Conservation (phyloP, 2,113 vertebrate species). For the Aptenodytes forsteri region DNA sequence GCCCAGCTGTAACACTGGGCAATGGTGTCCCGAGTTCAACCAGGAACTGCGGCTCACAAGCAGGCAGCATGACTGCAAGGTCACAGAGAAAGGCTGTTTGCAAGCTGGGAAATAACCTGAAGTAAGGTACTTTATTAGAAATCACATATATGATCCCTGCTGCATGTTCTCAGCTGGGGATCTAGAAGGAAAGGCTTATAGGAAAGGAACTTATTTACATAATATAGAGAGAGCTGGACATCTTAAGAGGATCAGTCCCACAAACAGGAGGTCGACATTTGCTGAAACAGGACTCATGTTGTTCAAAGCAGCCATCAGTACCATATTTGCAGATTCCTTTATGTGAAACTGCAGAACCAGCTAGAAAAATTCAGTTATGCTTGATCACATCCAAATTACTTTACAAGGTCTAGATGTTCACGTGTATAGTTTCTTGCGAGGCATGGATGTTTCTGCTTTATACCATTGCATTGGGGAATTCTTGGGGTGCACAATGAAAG, state of each 20-base stretch:
- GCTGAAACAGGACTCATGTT: neutral
- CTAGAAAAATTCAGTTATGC: neutral
- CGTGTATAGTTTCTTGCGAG: rapidly evolving
- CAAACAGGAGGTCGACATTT: neutral
- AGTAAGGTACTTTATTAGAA: neutral
- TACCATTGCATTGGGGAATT: rapidly evolving
- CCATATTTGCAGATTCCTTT: neutral
- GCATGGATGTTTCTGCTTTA: neutral
- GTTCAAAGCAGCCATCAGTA: neutral
- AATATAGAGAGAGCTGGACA: neutral
- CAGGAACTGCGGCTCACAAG: neutral
- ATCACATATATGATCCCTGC: neutral
- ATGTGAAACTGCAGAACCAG: neutral
- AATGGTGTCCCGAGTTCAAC: neutral
- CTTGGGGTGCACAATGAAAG: neutral
- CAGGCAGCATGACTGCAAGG: neutral
- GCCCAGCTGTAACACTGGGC: neutral
- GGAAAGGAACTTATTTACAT: neutral
- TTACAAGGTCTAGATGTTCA: neutral
- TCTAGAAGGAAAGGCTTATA: neutral
- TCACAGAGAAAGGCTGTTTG: neutral
- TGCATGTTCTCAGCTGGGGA: neutral
- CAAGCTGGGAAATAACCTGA: neutral
- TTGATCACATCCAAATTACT: neutral
- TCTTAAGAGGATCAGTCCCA: neutral